Conservation (phyloP, 2,113 vertebrate species). For the Centropus bengalensis region DNA sequence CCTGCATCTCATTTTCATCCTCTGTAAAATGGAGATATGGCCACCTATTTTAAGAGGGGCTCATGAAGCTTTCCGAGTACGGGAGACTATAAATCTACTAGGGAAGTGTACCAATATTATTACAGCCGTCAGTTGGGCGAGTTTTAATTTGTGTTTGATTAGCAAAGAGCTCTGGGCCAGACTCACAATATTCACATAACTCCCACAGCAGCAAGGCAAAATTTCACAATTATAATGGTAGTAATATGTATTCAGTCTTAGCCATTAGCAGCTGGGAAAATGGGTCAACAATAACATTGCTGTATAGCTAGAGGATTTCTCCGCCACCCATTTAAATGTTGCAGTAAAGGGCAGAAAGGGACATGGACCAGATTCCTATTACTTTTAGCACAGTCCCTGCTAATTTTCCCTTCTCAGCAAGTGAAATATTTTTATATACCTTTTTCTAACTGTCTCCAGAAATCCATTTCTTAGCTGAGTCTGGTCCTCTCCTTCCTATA, state of each 20-base stretch:
- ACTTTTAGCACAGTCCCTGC: not conserved
- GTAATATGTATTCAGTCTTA: not conserved
- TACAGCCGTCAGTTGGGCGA: constrained; percentile 31
- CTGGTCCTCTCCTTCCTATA: not conserved
- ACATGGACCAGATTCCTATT: not conserved
- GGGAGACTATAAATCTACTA: not conserved
- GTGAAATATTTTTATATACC: not conserved
- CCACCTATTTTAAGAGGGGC: not conserved
- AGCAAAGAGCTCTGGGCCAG: constrained; percentile 50
- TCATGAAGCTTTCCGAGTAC: not conserved
- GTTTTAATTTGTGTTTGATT: constrained; percentile 65
- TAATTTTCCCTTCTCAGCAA: not conserved
- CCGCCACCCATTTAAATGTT: not conserved
- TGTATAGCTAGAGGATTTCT: not conserved
- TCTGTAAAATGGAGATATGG: not conserved
- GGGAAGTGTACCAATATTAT: not conserved
- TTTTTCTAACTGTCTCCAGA: not conserved
- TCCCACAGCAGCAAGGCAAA: not conserved
- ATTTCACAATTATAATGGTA: constrained; percentile 39
- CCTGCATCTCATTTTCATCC: not conserved
- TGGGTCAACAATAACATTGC: constrained; percentile 49
- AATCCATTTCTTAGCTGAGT: not conserved
- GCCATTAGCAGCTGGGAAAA: constrained; percentile 46
- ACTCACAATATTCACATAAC: constrained; percentile 16
- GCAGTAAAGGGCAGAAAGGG: not conserved